These are phyloP conservation scores for Portunus trituberculatus DNA, from an alignment of 1,140 invertebrate species.

Conservation along the genomic window DNA sequence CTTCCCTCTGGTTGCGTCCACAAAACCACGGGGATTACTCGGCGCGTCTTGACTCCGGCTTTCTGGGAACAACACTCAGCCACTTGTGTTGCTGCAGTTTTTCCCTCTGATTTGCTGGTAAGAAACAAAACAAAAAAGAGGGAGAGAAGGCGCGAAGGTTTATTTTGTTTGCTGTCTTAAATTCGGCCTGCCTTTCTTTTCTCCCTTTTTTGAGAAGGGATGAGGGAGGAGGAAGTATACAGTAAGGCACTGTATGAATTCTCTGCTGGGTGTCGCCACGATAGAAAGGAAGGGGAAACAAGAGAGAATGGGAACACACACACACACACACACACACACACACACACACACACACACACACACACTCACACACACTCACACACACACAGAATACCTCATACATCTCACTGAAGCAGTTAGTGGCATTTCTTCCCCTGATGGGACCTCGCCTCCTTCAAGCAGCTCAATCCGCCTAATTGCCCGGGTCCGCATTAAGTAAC, in stretches of 20 bases:
- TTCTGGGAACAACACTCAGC: neutral
- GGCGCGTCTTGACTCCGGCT: neutral
- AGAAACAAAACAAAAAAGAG: no score
- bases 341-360: constrained; percentile 20
- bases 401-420: no score
- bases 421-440: neutral
- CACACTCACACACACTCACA: constrained; percentile 6
- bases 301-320: neutral
- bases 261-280: neutral
- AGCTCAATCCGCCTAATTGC: neutral
- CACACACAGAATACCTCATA: neutral
- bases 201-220: neutral
- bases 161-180: neutral
- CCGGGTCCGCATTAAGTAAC: neutral
- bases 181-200: neutral
- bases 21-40: neutral
- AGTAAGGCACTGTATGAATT: neutral
- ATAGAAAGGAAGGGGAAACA: neutral
- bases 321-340: constrained; percentile 20
- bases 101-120: neutral
- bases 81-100: neutral
- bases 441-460: neutral
- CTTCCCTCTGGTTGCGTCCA: neutral
- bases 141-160: no score
- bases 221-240: neutral